A percentile compares a stretch with the other conserved stretches of the same genome.
Conservation (phyloP, 2,888 invertebrate species). For the Apocheima hispidaria region DNA sequence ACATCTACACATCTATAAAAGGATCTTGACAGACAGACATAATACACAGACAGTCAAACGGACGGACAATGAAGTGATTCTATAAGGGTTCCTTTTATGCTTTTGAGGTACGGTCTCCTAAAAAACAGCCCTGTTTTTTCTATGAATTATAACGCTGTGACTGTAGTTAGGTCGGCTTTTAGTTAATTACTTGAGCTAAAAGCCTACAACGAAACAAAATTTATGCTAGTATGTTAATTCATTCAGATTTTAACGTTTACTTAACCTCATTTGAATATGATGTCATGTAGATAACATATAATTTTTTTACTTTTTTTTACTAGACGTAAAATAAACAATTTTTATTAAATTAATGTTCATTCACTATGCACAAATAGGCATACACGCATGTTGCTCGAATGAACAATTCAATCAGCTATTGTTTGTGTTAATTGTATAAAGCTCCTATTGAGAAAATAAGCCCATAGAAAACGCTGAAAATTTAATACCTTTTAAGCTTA, state of each 20-base stretch:
- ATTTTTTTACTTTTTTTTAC: too few species aligned
- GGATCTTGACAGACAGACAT: too few species aligned
- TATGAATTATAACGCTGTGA: slow-evolving; percentile 11
- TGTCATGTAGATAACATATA: slow-evolving; percentile 4
- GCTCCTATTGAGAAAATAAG: neutral
- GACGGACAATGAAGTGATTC: too few species aligned
- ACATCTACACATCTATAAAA: too few species aligned
- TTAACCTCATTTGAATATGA: slow-evolving; percentile 10
- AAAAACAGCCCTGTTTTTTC: slow-evolving; percentile 14
- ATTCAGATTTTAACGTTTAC: slow-evolving; percentile 18
- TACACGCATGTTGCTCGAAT: slow-evolving; percentile 11
- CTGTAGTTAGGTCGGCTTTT: slow-evolving; percentile 10
- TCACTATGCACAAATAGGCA: slow-evolving; percentile 9
- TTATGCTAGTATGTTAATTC: slow-evolving; percentile 10
- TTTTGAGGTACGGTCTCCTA: too few species aligned
- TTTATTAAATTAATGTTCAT: slow-evolving; percentile 7
- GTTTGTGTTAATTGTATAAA: slow-evolving; percentile 11
- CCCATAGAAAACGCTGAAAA: too few species aligned
- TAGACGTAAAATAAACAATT: slow-evolving; percentile 4
- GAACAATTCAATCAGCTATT: slow-evolving; percentile 22
- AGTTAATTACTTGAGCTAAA: slow-evolving; percentile 30
- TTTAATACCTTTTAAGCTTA: too few species aligned
- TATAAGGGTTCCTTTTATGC: too few species aligned
- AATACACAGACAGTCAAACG: too few species aligned
- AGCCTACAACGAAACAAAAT: slow-evolving; percentile 14